Percentiles rank a stretch among this genome's conserved stretches.
Conservation (phyloP, 2,888 invertebrate species). For the Drosophila greeni region DNA sequence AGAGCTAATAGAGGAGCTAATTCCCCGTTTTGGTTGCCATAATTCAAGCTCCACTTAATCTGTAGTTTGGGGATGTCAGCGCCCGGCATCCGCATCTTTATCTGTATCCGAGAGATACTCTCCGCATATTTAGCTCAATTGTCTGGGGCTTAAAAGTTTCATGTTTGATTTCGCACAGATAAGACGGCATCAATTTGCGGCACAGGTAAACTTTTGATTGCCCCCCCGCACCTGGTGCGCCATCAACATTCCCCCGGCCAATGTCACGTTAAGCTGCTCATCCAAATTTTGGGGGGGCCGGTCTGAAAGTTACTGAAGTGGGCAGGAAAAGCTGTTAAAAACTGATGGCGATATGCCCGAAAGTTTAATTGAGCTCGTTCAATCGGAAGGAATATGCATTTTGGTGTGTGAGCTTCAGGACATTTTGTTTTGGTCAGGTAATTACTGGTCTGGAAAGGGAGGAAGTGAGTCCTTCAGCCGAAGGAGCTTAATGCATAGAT, state of each 20-base stretch:
- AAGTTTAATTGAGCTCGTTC: conserved; percentile 45
- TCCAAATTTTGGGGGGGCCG: conserved; percentile 24
- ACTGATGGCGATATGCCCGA: conserved; percentile 41
- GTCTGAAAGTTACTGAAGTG: conserved; percentile 35
- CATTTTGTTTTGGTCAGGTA: conserved; percentile 13
- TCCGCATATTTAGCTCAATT: conserved; percentile 67
- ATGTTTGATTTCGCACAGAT: conserved; percentile 70
- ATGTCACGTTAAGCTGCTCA: conserved; percentile 66
- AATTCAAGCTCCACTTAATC: conserved; percentile 51
- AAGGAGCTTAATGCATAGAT: too few species aligned
- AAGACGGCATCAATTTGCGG: conserved; percentile 67
- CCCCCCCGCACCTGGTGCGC: conserved; percentile 13
- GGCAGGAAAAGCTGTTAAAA: conserved; percentile 45
- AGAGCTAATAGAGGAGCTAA: conserved; percentile 21
- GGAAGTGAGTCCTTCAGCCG: not conserved
- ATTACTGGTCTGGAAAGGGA: not conserved
- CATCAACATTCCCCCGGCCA: conserved; percentile 11
- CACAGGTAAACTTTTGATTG: conserved; percentile 71
- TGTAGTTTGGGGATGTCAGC: conserved; percentile 38
- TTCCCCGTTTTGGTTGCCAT: conserved; percentile 28
- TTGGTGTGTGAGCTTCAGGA: not conserved
- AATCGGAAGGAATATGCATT: conserved; percentile 31
- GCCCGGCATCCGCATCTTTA: conserved; percentile 2
- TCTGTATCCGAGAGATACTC: conserved; percentile 31
- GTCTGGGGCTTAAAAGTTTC: conserved; percentile 69